Evolutionary conservation across 2,888 invertebrate genomes (phyloP), one percentile per base, ranked within the genome.

Genomic region (Pachydiplax longipennis): DNA sequence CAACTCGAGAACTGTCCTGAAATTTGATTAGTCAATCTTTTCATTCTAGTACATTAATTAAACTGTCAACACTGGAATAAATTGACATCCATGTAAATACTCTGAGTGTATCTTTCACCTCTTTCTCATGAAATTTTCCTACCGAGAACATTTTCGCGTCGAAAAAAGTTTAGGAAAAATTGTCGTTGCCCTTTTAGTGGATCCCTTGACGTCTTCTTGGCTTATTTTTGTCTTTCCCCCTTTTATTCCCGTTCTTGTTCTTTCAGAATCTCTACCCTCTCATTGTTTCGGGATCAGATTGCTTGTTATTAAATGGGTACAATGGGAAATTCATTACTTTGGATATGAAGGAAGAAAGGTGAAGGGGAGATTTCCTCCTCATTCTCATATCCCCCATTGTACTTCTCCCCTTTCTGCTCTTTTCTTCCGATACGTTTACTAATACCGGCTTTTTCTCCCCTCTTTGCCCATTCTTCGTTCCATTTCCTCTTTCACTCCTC

Each of bases 241-340:
- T 25, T 22, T 61, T 15, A 0, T 61, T 61, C 61, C 53, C 35
- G n/a, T 83, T 22, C 35, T 35, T 18, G 3, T 8, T 37, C 37
- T 58, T 31, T 31, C 31, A 25, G 35, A n/a, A 1, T 25, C 35
- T 65, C 22, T 12, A 10, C 87, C 35, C 37, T 61, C 18, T 87
- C 87, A 87, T 87, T 87, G 87, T 87, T 87, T 87, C 65, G 87
- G 61, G 61, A 87, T 87, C 87, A 65, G 87, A 87, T 87, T 87
- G 37, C 87, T 61, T 61, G 65, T 87, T 87, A 87, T 87, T 87
- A 87, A 87, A 87, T 87, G 87, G 65, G 22, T 61, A 87, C 87
- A 87, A 87, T 87, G 61, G 65, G 87, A 40, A 87, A 37, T 87
- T 65, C 61, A 65, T 87, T 40, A 61, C 44, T 61, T 87, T 37